phyloP scores from a whole-genome alignment of 37 sponge, comb jelly and placozoan species.

The Dysidea cf. avara region DNA sequence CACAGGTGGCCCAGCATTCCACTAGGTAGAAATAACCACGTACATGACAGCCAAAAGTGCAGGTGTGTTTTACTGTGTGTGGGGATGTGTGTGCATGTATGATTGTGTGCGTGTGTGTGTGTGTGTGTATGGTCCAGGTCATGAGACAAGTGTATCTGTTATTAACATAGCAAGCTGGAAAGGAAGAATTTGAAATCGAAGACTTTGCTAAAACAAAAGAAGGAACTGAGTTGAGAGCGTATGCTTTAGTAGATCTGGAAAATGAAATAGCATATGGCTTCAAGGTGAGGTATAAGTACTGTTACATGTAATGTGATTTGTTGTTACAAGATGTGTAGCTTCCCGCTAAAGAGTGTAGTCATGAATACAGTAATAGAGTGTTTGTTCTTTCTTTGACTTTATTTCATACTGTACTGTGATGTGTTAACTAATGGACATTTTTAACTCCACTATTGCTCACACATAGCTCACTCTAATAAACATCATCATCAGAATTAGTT shows the following conservation, averaged over 20 bases:
- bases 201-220: constrained; percentile 35
- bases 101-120: constrained; percentile 26
- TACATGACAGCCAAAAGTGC: too few species aligned
- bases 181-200: constrained; percentile 25
- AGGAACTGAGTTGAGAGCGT: constrained; percentile 1
- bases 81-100: constrained; percentile 18
- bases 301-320: neutral
- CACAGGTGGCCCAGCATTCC: too few species aligned
- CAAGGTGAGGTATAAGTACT: constrained; percentile 41
- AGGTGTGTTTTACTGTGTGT: constrained; percentile 27
- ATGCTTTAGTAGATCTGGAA: constrained; percentile 46
- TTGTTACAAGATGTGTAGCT: too few species aligned
- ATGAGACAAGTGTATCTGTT: neutral
- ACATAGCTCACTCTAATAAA: too few species aligned
- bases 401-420: too few species aligned
- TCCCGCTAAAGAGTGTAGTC: too few species aligned
- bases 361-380: too few species aligned
- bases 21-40: too few species aligned
- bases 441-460: too few species aligned
- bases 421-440: too few species aligned
- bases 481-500: too few species aligned
- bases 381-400: too few species aligned
- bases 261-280: constrained; percentile 29
- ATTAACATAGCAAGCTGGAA: constrained; percentile 37
- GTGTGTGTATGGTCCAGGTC: neutral